These are phyloP conservation scores for Cheilosia soror DNA, from an alignment of 2,888 invertebrate species.

Conservation along the genomic window DNA sequence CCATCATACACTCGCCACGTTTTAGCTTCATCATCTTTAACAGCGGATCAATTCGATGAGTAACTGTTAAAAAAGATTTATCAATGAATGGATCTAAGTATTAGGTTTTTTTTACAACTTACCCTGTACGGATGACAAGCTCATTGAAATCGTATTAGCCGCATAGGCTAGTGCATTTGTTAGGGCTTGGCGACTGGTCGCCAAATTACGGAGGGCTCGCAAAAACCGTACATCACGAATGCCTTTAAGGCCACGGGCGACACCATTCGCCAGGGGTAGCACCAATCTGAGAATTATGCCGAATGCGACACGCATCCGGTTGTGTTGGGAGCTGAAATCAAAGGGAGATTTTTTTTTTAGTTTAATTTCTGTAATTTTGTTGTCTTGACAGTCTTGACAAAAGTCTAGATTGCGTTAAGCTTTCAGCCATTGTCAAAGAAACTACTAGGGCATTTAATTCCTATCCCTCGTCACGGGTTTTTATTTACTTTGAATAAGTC, in stretches of 20 bases:
- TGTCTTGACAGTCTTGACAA: too few relatives aligned
- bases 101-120: constrained; percentile 34
- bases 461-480: too few relatives aligned
- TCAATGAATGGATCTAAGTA: background rate
- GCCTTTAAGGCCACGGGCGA: constrained; percentile 81
- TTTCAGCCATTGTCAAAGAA: too few relatives aligned
- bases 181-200: constrained; percentile 81
- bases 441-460: too few relatives aligned
- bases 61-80: constrained; percentile 77
- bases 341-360: background rate
- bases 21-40: constrained; percentile 82
- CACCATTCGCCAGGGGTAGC: constrained; percentile 82
- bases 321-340: constrained; percentile 78
- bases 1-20: constrained; percentile 79
- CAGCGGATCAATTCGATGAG: constrained; percentile 82
- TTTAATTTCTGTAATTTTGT: too few relatives aligned
- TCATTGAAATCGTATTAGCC: constrained; percentile 83
- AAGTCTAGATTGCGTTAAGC: too few relatives aligned
- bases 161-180: constrained; percentile 83
- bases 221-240: constrained; percentile 81
- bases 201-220: constrained; percentile 80
- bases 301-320: constrained; percentile 81
- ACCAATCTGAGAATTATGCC: constrained; percentile 82
- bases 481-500: too few relatives aligned
- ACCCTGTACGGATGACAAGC: constrained; percentile 83